Evolutionary conservation across 2,797 vertebrate genomes (phyloP).

Genomic region (Neosilurus mollespiculum): DNA sequence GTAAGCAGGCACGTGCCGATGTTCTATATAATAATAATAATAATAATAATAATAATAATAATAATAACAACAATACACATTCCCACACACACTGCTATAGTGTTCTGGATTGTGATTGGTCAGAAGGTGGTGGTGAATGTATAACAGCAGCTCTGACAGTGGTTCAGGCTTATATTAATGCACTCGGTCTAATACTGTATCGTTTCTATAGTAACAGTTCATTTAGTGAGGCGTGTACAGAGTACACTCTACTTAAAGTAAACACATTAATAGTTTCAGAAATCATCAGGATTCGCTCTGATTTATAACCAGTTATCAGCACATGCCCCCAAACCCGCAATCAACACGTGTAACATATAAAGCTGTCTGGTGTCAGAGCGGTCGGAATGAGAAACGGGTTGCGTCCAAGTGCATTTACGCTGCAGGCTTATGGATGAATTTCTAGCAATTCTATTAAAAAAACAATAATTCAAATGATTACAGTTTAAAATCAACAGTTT

Average conservation of each 20-base stretch:
- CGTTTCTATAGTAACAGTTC: background rate
- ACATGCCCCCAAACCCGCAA: slow-evolving; percentile 13
- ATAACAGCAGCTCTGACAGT: background rate
- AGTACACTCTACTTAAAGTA: too few species aligned
- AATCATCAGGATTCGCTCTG: too few species aligned
- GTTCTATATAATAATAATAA: background rate
- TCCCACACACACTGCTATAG: background rate
- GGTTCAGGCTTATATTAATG: background rate
- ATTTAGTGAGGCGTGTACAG: background rate
- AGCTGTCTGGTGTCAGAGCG: too few species aligned
- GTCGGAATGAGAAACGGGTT: background rate
- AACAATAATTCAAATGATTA: slow-evolving; percentile 62
- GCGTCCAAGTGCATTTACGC: slow-evolving; percentile 63
- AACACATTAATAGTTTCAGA: background rate
- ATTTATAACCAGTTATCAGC: background rate
- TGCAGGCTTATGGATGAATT: slow-evolving; percentile 73
- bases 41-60: too few species aligned
- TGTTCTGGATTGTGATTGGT: background rate
- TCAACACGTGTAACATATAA: background rate
- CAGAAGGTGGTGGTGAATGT: background rate
- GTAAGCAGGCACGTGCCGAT: background rate
- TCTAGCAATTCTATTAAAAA: slow-evolving; percentile 18
- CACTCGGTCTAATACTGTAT: background rate
- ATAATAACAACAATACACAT: too few species aligned
- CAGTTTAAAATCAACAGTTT: slow-evolving; percentile 77